A percentile compares a stretch with the other conserved stretches of the same genome.
Conservation (phyloP, 1,140 invertebrate species). For the Calosoma granatense region DNA sequence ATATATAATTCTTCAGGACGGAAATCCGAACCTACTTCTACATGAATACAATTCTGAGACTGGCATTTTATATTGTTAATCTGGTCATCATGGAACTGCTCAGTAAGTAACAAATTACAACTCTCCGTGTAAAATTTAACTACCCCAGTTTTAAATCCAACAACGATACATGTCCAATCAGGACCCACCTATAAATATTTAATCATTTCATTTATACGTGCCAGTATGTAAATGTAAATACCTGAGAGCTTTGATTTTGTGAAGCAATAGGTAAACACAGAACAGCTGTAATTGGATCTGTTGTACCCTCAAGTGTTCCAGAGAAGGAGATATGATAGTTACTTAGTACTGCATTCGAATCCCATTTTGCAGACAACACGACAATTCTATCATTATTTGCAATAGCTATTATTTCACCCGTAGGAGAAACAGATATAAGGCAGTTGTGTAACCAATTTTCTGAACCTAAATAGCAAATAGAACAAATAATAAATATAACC, state of each 20-base stretch:
- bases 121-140: slow-evolving; percentile 84
- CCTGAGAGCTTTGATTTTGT: slow-evolving; percentile 28
- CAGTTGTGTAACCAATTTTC: slow-evolving; percentile 63
- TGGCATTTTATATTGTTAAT: slow-evolving; percentile 74
- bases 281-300: slow-evolving; percentile 37
- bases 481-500: slow-evolving; percentile 14
- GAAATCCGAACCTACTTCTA: slow-evolving; percentile 43
- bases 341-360: slow-evolving; percentile 35
- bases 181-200: slow-evolving; percentile 46
- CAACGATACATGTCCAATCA: slow-evolving; percentile 87
- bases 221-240: slow-evolving; percentile 26
- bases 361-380: slow-evolving; percentile 55
- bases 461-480: slow-evolving; percentile 35
- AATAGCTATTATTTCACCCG: slow-evolving; percentile 59
- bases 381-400: slow-evolving; percentile 53
- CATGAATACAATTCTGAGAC: slow-evolving; percentile 53
- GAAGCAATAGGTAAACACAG: slow-evolving; percentile 41
- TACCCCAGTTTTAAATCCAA: slow-evolving; percentile 78
- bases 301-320: slow-evolving; percentile 42
- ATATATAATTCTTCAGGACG: slow-evolving; percentile 73
- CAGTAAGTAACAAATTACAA: slow-evolving; percentile 68
- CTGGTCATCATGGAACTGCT: slow-evolving; percentile 74
- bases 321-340: slow-evolving; percentile 40
- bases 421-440: slow-evolving; percentile 59
- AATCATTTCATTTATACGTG: slow-evolving; percentile 28